Conservation (phyloP, 64 coral and sea anemone species). For the Platygyra sinensis region DNA sequence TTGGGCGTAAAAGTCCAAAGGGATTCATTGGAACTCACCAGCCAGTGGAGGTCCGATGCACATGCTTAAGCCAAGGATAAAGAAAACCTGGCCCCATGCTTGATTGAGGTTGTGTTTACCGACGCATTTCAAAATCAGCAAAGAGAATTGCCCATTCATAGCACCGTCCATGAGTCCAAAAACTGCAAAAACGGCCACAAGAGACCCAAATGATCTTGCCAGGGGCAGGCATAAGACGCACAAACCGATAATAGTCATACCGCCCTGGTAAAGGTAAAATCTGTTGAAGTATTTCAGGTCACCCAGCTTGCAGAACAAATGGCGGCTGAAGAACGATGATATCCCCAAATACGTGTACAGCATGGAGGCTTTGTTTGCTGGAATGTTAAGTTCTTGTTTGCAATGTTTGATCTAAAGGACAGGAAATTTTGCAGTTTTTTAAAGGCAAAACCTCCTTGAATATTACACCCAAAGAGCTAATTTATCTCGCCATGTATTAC, state of each 20-base stretch:
- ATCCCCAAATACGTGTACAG: slow-evolving; percentile 39
- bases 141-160: background rate
- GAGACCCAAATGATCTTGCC: background rate
- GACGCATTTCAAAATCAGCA: slow-evolving; percentile 19
- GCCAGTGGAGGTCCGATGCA: slow-evolving; percentile 36
- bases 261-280: slow-evolving; percentile 22
- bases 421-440: too few species aligned
- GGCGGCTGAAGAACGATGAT: slow-evolving; percentile 40
- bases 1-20: background rate
- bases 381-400: slow-evolving; percentile 13
- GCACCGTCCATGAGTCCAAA: slow-evolving; percentile 50
- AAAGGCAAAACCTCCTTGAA: too few species aligned
- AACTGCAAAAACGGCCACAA: background rate
- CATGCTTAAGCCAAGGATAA: background rate
- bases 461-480: too few species aligned
- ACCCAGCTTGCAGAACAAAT: slow-evolving; percentile 31
- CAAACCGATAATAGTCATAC: slow-evolving; percentile 16
- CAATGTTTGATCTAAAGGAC: slow-evolving; percentile 30
- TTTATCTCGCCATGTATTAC: too few species aligned
- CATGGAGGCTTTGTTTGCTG: slow-evolving; percentile 4
- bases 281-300: slow-evolving; percentile 11
- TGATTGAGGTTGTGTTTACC: slow-evolving; percentile 13
- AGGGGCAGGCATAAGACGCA: slow-evolving; percentile 16
- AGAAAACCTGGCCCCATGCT: slow-evolving; percentile 27
- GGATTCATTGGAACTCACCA: slow-evolving; percentile 25